phyloP scores from a whole-genome alignment of 2,888 invertebrate species.

The Polia nebulosa region DNA sequence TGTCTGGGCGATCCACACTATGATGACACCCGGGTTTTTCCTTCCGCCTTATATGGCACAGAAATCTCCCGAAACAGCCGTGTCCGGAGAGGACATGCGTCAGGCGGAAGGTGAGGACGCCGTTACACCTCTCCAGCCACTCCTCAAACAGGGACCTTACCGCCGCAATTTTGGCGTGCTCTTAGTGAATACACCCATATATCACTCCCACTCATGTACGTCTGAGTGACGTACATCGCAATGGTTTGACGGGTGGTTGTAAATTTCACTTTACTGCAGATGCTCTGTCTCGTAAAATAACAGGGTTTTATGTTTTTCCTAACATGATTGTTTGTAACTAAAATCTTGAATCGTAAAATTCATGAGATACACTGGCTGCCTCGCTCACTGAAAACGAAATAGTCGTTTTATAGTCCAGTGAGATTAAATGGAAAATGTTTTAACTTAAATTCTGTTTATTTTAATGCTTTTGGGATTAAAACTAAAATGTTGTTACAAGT shows the following conservation, averaged over 20 bases:
- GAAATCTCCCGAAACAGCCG: too few species aligned
- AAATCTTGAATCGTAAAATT: constrained; percentile 54
- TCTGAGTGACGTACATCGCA: constrained; percentile 12
- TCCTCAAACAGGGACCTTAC: too few species aligned
- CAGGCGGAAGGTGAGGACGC: too few species aligned
- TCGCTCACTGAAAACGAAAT: constrained; percentile 31
- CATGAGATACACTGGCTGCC: constrained; percentile 35
- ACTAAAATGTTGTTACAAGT: too few species aligned
- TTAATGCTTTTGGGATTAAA: neutral
- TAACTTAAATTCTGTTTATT: constrained; percentile 3
- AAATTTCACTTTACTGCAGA: constrained; percentile 64
- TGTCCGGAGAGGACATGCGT: too few species aligned
- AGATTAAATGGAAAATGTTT: constrained; percentile 29
- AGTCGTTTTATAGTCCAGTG: constrained; percentile 32
- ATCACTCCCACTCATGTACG: neutral
- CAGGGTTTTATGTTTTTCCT: constrained; percentile 46
- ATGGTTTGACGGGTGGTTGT: constrained; percentile 44
- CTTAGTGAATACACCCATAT: too few species aligned
- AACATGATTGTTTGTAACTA: constrained; percentile 57
- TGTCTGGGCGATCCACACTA: too few species aligned
- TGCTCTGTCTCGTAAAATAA: constrained; percentile 59
- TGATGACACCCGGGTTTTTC: too few species aligned
- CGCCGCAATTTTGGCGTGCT: too few species aligned
- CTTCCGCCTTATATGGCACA: too few species aligned
- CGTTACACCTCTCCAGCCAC: too few species aligned